phyloP scores from a whole-genome alignment of 2,797 vertebrate species.

The Myiotriccus ornatus region DNA sequence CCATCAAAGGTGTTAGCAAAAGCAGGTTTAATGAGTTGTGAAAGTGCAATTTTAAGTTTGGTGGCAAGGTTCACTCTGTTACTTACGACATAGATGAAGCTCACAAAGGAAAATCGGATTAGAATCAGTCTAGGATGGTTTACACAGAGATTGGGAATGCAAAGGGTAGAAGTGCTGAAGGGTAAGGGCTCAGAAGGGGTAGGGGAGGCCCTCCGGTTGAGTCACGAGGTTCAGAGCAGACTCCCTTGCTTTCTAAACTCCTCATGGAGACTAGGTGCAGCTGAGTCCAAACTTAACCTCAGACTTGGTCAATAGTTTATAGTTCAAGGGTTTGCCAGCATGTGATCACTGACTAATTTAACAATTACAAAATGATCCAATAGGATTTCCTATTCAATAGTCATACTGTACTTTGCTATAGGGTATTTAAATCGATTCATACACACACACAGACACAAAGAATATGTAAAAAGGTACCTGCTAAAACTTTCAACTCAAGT shows the following conservation, averaged over 20 bases:
- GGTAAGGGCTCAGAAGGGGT: neutral
- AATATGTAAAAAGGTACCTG: neutral
- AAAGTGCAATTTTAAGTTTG: neutral
- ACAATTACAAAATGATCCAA: neutral
- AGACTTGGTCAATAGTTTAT: neutral
- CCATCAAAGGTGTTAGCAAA: neutral
- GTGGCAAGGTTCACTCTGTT: neutral
- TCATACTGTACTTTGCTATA: neutral
- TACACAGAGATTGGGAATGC: rapidly evolving
- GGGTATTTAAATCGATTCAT: neutral
- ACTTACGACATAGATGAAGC: neutral
- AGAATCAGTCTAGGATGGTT: neutral
- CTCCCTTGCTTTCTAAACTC: neutral
- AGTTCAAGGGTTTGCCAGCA: neutral
- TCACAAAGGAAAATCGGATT: neutral
- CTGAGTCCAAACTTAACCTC: neutral
- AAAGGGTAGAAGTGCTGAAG: neutral
- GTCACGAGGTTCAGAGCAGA: neutral
- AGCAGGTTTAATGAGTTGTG: neutral
- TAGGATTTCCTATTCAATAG: neutral
- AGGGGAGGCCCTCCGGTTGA: neutral
- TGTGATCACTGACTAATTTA: neutral
- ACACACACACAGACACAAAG: neutral
- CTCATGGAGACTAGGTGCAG: neutral
- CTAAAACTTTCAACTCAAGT: neutral